Evolutionary conservation across 92 coral and sea anemone species (phyloP), one percentile per base, ranked within the genome.

Genomic region (Bergia sp.): DNA sequence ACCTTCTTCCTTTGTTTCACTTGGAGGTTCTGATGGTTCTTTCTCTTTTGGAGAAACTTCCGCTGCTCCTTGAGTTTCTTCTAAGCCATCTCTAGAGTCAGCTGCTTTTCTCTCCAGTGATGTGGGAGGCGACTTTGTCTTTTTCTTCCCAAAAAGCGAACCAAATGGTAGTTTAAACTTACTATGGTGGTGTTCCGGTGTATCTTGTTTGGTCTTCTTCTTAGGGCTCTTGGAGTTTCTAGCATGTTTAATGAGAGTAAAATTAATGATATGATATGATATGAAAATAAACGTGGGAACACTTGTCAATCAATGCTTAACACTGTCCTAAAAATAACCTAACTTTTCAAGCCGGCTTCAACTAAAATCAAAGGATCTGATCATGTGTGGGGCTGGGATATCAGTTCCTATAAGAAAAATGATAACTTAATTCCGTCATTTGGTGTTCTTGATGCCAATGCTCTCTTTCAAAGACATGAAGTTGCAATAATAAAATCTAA

Each of bases 101-200:
- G 82, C 44, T 53, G 49, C 21, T 80, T 29, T 44, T 83, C 20
- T 79, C 20, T 79, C 82, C 9, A 39, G 64, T 49, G 82, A 79
- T 5, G 58, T 47, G 38, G 61, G 16, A 23, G 80, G 80, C 0
- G 87, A 83, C 13, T 69, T 83, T 10, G 90, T 69, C 65, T 76
- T 89, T 57, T 53, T 92, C 85, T 69, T 92, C 20, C 91, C 91
- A 73, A 92, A 92, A 6, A 92, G 37, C 1, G 88, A 89, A 15
- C 94, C 94, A 73, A 39, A 89, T 2, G 92, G 53, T 40, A 50
- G 77, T 76, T 92, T 92, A 29, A 92, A 89, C 67, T 74, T 86
- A 15, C 90, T 71, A 5, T 82, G 86, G 23, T 71, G 86, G 47
- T 49, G 86, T 12, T 80, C 86, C 3, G 79, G 83, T 0, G 89